phyloP scores from a whole-genome alignment of 2,888 invertebrate species.

The Amphipyra berbera region DNA sequence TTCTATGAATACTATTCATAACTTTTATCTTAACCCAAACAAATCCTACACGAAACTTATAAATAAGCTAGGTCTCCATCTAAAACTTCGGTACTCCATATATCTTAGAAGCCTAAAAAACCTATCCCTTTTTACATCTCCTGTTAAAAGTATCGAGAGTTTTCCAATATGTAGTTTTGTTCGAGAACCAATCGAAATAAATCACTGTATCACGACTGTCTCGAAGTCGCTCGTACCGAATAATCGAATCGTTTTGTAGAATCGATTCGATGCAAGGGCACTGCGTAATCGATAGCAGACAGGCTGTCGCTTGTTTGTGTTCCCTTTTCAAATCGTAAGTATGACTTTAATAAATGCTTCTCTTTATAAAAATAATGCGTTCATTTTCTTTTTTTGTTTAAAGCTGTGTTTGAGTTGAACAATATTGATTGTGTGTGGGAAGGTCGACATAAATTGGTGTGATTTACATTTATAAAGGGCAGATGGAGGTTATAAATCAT shows the following conservation, averaged over 20 bases:
- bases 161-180: conserved; percentile 65
- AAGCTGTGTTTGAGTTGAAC: background rate
- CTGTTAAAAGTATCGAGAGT: conserved; percentile 48
- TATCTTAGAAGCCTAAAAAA: conserved; percentile 50
- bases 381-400: background rate
- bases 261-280: conserved; percentile 62
- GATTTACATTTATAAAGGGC: conserved; percentile 35
- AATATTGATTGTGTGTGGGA: conserved; percentile 11
- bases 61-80: conserved; percentile 35
- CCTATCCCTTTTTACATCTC: conserved; percentile 44
- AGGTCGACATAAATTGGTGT: conserved; percentile 13
- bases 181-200: conserved; percentile 60
- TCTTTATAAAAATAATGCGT: conserved; percentile 1
- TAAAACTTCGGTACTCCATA: conserved; percentile 40
- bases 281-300: conserved; percentile 55
- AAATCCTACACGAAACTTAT: conserved; percentile 31
- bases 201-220: conserved; percentile 62
- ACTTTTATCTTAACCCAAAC: conserved; percentile 26
- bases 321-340: conserved; percentile 21
- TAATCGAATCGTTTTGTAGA: conserved; percentile 60
- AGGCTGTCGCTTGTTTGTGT: conserved; percentile 26
- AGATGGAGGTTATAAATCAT: conserved; percentile 21
- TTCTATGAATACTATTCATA: background rate
- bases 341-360: conserved; percentile 1
- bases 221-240: conserved; percentile 53